Conservation (phyloP, 2,888 invertebrate species). For the Melanotus villosus region DNA sequence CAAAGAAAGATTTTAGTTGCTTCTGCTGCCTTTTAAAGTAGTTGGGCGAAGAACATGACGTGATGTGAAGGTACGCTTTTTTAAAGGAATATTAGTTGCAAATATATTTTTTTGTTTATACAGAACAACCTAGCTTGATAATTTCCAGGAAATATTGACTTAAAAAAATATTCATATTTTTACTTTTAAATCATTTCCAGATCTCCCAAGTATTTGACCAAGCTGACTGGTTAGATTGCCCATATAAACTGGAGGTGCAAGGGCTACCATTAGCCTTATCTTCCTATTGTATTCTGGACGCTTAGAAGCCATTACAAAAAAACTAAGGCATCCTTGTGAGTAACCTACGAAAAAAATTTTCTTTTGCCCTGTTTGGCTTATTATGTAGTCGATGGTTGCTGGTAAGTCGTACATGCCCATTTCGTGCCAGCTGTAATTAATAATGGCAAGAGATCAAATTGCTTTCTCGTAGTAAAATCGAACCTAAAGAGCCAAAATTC, state of each 20-base stretch:
- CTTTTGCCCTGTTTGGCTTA: conserved; percentile 70
- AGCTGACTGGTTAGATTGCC: conserved; percentile 70
- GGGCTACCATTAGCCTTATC: conserved; percentile 72
- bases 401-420: conserved; percentile 84
- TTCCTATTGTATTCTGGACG: conserved; percentile 74
- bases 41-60: too few species aligned
- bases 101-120: too few species aligned
- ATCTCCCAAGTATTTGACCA: too few species aligned
- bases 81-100: too few species aligned
- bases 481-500: conserved; percentile 76
- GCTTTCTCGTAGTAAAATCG: background rate
- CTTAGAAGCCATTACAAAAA: conserved; percentile 74
- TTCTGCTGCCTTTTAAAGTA: too few species aligned
- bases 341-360: conserved; percentile 81
- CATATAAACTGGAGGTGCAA: conserved; percentile 76
- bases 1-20: conserved; percentile 6
- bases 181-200: conserved; percentile 28
- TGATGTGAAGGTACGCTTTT: too few species aligned
- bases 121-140: too few species aligned
- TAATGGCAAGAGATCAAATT: background rate
- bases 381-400: conserved; percentile 79
- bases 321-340: conserved; percentile 76
- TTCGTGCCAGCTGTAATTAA: conserved; percentile 81
- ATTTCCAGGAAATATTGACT: too few species aligned
- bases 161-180: too few species aligned